phyloP scores from a whole-genome alignment of 2,888 invertebrate species.

The Morinoia aosen region DNA sequence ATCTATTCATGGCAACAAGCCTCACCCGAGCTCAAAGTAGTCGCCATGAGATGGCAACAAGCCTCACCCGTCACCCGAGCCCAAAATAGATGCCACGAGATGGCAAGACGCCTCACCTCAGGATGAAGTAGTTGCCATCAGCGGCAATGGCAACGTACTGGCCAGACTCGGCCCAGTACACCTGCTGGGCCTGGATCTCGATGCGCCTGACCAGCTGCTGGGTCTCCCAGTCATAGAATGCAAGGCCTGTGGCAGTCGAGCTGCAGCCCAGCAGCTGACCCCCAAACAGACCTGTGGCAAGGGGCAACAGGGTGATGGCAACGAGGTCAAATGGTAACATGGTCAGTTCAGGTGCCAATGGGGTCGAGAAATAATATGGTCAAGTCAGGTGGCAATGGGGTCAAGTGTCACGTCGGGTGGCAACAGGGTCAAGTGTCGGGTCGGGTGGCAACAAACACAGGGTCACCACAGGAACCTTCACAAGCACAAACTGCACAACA shows the following conservation, averaged over 20 bases:
- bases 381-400: no score
- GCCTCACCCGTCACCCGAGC: neutral
- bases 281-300: constrained; percentile 83
- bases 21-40: neutral
- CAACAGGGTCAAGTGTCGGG: no score
- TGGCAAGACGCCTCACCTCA: constrained; percentile 78
- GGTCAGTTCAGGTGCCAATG: no score
- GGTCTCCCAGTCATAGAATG: constrained; percentile 98
- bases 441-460: no score
- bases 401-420: no score
- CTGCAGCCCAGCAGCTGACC: constrained; percentile 92
- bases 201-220: constrained; percentile 92
- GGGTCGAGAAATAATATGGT: neutral
- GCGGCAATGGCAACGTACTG: constrained; percentile 90
- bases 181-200: constrained; percentile 93
- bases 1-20: neutral
- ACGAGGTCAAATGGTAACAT: neutral
- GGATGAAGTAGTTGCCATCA: constrained; percentile 94
- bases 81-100: constrained; percentile 83
- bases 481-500: no score
- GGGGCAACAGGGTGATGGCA: neutral
- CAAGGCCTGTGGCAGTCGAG: constrained; percentile 86
- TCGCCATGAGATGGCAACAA: neutral
- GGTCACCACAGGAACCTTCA: no score
- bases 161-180: constrained; percentile 98